These are phyloP conservation scores for Fragum fragum DNA, from an alignment of 2,888 invertebrate genomes.

Conservation along the genomic window DNA sequence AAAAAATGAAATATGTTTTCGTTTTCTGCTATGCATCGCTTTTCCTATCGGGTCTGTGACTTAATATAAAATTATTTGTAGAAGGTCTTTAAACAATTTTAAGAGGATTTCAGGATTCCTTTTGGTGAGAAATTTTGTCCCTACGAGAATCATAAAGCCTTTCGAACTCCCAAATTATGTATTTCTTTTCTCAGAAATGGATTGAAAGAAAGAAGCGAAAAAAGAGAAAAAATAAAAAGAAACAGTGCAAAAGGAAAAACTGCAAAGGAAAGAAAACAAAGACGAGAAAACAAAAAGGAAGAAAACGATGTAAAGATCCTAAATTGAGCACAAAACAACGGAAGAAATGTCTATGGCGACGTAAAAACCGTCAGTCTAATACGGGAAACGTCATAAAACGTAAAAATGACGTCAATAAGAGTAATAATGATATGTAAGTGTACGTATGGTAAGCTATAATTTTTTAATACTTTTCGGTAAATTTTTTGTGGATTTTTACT, in stretches of 20 bases:
- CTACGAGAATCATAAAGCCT: too few species aligned
- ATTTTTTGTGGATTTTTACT: too few species aligned
- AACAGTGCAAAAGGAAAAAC: slow-evolving; percentile 43
- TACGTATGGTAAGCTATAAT: neutral
- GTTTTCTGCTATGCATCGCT: too few species aligned
- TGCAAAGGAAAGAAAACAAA: slow-evolving; percentile 33
- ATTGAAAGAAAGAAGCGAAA: slow-evolving; percentile 29
- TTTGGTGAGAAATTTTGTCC: too few species aligned
- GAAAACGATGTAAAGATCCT: slow-evolving; percentile 20
- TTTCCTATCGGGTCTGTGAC: too few species aligned
- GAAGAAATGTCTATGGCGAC: slow-evolving; percentile 11
- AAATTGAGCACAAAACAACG: neutral
- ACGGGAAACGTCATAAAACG: slow-evolving; percentile 10
- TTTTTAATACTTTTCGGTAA: too few species aligned
- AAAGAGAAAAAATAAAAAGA: slow-evolving; percentile 35
- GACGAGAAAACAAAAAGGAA: slow-evolving; percentile 5
- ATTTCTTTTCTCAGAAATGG: slow-evolving; percentile 44
- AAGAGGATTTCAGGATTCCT: too few species aligned
- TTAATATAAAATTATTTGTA: too few species aligned
- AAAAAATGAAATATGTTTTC: too few species aligned
- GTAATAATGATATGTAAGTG: slow-evolving; percentile 22
- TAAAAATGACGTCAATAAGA: neutral
- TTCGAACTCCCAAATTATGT: too few species aligned
- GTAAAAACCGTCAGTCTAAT: slow-evolving; percentile 6
- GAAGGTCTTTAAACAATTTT: too few species aligned